Percentiles rank a stretch among this genome's conserved stretches.
phyloP scores from a whole-genome alignment of 2,888 invertebrate genomes.

The Drosophila tripunctata region DNA sequence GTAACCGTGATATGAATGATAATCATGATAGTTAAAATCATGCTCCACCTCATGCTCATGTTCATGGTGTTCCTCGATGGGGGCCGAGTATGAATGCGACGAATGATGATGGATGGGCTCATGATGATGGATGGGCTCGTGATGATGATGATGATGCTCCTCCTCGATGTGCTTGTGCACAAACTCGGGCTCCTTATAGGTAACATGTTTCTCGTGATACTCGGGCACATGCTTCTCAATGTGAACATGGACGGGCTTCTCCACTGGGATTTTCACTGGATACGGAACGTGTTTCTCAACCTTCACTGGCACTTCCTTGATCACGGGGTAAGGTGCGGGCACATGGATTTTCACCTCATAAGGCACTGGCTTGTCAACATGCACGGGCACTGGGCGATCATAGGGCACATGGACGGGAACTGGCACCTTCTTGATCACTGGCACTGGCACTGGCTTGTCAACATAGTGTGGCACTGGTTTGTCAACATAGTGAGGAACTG shows the following conservation, averaged over 20 bases:
- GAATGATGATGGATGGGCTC: conserved; percentile 71
- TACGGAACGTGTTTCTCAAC: conserved; percentile 89
- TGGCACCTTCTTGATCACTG: conserved; percentile 87
- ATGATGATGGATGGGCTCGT: no score
- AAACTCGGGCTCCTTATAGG: conserved; percentile 89
- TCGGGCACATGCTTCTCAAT: conserved; percentile 90
- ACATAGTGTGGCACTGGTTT: conserved; percentile 88
- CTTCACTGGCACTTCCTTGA: conserved; percentile 88
- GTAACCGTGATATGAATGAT: conserved; percentile 71
- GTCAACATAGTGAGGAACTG: conserved; percentile 87
- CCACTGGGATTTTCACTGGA: conserved; percentile 88
- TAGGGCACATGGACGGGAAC: conserved; percentile 88
- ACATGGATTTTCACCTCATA: conserved; percentile 90
- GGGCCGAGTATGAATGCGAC: conserved; percentile 61
- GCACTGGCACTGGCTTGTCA: conserved; percentile 87
- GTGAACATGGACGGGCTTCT: conserved; percentile 89
- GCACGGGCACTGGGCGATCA: conserved; percentile 88
- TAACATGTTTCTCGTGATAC: conserved; percentile 87
- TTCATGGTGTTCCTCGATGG: conserved; percentile 67
- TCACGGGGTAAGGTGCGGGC: conserved; percentile 88
- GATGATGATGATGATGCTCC: conserved; percentile 78
- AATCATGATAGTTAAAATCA: conserved; percentile 81
- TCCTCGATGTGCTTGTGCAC: conserved; percentile 85
- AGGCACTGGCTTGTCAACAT: conserved; percentile 90
- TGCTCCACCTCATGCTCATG: conserved; percentile 83